phyloP scores from a whole-genome alignment of 2,888 invertebrate genomes.

The Psylliodes chrysocephalus region DNA sequence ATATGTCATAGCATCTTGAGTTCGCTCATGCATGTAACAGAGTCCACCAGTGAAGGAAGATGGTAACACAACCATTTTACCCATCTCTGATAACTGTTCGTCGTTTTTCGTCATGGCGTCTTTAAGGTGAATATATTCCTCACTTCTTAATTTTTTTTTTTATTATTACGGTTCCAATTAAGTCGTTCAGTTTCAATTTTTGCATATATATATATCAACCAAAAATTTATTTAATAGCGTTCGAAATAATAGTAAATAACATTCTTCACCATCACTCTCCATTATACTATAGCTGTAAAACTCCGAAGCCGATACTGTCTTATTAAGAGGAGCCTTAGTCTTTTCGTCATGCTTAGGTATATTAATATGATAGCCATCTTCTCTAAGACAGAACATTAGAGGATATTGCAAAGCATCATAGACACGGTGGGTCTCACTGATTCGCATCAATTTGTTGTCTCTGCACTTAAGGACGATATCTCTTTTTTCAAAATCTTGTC shows the following conservation, averaged over 20 bases:
- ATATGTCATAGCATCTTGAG: constrained; percentile 57
- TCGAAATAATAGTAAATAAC: constrained; percentile 51
- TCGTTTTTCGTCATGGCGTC: constrained; percentile 51
- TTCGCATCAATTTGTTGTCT: constrained; percentile 8
- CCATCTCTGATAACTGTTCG: constrained; percentile 45
- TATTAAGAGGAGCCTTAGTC: constrained; percentile 18
- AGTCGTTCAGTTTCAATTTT: constrained; percentile 59
- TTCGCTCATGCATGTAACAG: constrained; percentile 54
- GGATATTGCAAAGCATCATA: constrained; percentile 59
- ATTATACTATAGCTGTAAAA: constrained; percentile 15
- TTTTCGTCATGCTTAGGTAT: constrained; percentile 6
- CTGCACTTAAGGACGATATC: constrained; percentile 6
- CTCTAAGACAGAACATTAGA: constrained; percentile 47
- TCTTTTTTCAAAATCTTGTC: constrained; percentile 1
- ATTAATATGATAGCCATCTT: constrained; percentile 40
- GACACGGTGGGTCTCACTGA: constrained; percentile 53
- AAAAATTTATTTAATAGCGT: too few relatives aligned
- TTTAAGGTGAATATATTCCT: constrained; percentile 58
- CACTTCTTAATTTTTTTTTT: constrained; percentile 52
- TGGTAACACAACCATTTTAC: constrained; percentile 50
- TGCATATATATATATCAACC: constrained; percentile 55
- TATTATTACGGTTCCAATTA: constrained; percentile 51
- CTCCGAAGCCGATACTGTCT: constrained; percentile 14
- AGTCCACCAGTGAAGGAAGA: constrained; percentile 52
- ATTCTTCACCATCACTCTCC: constrained; percentile 42